Evolutionary conservation across 1,140 invertebrate species (phyloP).

Genomic region (Zaprionus nigranus): DNA sequence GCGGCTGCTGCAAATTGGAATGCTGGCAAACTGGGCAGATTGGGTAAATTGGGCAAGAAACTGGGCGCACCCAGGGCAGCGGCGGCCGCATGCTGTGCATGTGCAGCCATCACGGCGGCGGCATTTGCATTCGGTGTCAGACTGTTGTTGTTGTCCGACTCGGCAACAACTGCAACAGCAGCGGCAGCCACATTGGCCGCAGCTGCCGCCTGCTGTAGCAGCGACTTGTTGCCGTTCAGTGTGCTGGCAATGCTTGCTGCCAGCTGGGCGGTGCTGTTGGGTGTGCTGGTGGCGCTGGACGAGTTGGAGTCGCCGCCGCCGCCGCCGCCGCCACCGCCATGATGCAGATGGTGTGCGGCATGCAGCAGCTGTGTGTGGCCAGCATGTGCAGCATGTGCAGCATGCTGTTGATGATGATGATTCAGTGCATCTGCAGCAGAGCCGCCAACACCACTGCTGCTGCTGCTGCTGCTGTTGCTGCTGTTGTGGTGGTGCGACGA

Average conservation of each 20-base stretch:
- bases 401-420: conserved; percentile 44
- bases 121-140: conserved; percentile 62
- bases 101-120: conserved; percentile 68
- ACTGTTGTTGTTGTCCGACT: conserved; percentile 77
- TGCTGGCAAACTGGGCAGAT: conserved; percentile 68
- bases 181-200: conserved; percentile 46
- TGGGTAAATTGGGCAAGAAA: conserved; percentile 51
- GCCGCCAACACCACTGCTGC: conserved; percentile 23
- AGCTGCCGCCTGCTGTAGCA: conserved; percentile 58
- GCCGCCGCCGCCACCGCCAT: no score
- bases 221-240: conserved; percentile 59
- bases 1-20: conserved; percentile 86
- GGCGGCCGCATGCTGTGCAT: conserved; percentile 70
- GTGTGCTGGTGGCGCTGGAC: conserved; percentile 79
- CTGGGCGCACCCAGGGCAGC: conserved; percentile 54
- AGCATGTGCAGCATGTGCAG: conserved; percentile 18
- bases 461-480: conserved; percentile 51
- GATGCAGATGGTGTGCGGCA: conserved; percentile 52
- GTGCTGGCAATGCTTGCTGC: conserved; percentile 59
- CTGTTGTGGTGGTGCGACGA: conserved; percentile 23
- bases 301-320: conserved; percentile 66
- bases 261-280: conserved; percentile 65
- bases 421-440: conserved; percentile 33
- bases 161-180: conserved; percentile 47
- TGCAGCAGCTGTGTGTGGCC: conserved; percentile 43